Base-by-base conservation (phyloP, 2,888 invertebrate genomes). In the Neoaliturus tenellus region DNA sequence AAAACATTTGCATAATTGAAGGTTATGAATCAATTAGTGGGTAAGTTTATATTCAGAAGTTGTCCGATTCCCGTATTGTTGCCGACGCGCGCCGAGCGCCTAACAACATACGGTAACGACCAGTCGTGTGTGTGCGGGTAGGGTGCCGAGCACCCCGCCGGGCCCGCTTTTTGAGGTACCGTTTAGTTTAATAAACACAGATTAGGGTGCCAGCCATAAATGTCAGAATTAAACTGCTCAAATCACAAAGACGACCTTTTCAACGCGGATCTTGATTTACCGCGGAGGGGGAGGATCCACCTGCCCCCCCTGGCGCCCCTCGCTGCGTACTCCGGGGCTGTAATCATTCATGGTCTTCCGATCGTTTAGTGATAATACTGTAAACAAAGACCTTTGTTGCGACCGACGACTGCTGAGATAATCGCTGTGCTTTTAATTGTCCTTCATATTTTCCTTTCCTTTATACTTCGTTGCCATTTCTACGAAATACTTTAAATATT, bases 131-230 rank as follows among this genome's bases (percentile, higher is more conserved):
- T 33, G n/a, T 69, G 69, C 31, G 69, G 71, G 71, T 20, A n/a
- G 39, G 39, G 28, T 23, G 5, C 17, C 10, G 28, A 8, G 33
- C 31, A 5, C 71, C 71, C 71, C 71, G 71, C 71, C 39, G 23
- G 12, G 44, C 44, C 44, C 73, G 84, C 82, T 84, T 84, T 84
- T 84, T 84, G 84, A 44, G 84, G 84, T 73, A 80, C 81, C 84
- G 81, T 82, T 84, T 82, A 83, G 83, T 73, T 82, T 83, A 83
- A 85, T 82, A 85, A 85, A 85, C 80, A 85, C 78, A 78, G 78
- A 31, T 78, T 55, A 75, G 48, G 75, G 75, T 75, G 71, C 39
- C 71, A 44, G 25, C 73, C 12, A 75, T 44, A 75, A 78, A 51
- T 51, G 78, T 78, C 78, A 78, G 35, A 55, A 48, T 75, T 55